Conservation (phyloP, 2,113 vertebrate genomes). For the Cercocebus atys region DNA sequence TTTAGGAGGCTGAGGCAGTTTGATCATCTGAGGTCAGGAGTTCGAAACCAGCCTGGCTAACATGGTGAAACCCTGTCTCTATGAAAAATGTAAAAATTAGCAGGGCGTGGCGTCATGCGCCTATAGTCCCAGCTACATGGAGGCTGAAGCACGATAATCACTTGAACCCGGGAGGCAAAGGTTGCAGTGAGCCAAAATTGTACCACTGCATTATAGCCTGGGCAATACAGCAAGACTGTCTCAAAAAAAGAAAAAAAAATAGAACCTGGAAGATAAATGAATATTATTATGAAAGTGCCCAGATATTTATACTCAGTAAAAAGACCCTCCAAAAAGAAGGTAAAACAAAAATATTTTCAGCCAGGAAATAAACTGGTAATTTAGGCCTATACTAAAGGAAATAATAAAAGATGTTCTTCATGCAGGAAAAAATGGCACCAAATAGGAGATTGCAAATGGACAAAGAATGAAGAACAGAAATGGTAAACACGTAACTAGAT, state of each 20-base stretch:
- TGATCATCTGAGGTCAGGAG: not conserved
- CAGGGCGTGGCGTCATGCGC: not conserved
- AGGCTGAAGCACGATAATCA: not conserved
- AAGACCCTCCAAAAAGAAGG: not conserved
- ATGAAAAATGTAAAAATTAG: not conserved
- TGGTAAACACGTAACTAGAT: not conserved
- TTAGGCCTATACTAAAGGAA: not conserved
- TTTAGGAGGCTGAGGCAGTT: not conserved
- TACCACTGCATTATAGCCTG: not conserved
- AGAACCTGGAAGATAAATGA: not conserved
- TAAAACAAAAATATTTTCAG: not conserved
- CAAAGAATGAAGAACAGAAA: not conserved
- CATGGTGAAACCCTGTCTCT: not conserved
- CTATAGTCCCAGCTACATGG: not conserved
- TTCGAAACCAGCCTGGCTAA: not conserved
- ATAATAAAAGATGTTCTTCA: not conserved
- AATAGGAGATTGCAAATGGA: not conserved
- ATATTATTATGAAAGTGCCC: not conserved
- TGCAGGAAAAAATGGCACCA: not conserved
- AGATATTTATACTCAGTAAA: not conserved
- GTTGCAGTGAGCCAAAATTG: not conserved
- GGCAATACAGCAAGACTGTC: not conserved
- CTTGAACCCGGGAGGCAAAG: too few relatives aligned
- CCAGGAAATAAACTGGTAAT: not conserved
- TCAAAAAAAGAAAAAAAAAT: not conserved